Evolutionary conservation across 1,140 invertebrate species (phyloP), one percentile per base, ranked within the genome.

Genomic region (Delia radicum): DNA sequence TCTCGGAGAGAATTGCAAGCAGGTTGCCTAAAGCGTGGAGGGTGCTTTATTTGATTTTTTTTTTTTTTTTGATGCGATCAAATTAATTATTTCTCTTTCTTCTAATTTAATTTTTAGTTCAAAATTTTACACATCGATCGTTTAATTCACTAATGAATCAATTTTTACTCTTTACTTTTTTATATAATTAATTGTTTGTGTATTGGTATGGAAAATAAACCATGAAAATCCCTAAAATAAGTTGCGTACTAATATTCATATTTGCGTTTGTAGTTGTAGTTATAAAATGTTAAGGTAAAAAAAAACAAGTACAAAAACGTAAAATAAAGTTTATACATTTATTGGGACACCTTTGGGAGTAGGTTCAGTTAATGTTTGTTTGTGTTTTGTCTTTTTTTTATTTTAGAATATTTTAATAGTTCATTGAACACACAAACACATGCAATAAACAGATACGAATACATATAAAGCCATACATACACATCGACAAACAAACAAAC

Each of bases 321-420:
- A 6, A n/a, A n/a, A n/a, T 27, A 63, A 69, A 69, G n/a, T 69
- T 69, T 69, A 33, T 33, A 69, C 65, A 69, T 69, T 69, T 69
- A 69, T 69, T 69, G 65, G 31, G 31, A 37, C 24, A 31, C 65
- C 65, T 33, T 33, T 69, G 65, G 65, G 29, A 69, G 31, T 69
- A 69, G 65, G 65, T 69, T 69, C 65, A 69, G 29, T 69, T 33
- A 69, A n/a, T 69, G 29, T 69, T 69, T 67, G 29, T 67, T 33
- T 18, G 8, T 55, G 48, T 55, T n/a, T n/a, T n/a, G n/a, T 1
- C 13, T 10, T 33, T 33, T 42, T 10, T 29, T 65, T 65, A 65
- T 65, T 65, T 27, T 33, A 69, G 65, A 69, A 69, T 69, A 69
- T 69, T 69, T 21, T 69, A 55, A 69, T 69, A 69, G 65, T 69